A percentile compares a stretch with the other conserved stretches of the same genome.
Evolutionary conservation across 2,888 invertebrate species (phyloP).

Genomic region (Tethea ocularis): DNA sequence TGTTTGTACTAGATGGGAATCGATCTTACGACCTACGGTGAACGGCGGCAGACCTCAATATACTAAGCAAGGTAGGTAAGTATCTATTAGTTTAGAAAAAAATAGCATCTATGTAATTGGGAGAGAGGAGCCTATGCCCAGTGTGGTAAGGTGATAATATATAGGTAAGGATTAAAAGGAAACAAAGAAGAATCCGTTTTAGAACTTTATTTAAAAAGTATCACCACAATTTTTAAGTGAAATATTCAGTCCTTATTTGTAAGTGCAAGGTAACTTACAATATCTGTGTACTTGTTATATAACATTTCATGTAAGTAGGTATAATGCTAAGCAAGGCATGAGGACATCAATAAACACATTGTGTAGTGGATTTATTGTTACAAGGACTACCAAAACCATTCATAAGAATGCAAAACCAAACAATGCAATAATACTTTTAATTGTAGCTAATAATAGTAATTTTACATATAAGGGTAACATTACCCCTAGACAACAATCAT

Average conservation of each 20-base stretch:
- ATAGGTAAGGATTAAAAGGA: not conserved
- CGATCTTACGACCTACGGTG: no score
- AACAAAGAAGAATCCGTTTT: slow-evolving; percentile 38
- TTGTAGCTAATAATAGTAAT: no score
- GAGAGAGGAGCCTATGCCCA: no score
- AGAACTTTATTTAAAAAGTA: slow-evolving; percentile 71
- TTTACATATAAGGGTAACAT: no score
- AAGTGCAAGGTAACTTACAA: slow-evolving; percentile 19
- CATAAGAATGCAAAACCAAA: not conserved
- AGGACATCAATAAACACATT: not conserved
- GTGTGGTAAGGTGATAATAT: not conserved
- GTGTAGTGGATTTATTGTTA: not conserved
- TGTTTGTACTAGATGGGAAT: no score
- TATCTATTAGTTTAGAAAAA: no score
- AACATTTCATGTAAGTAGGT: not conserved
- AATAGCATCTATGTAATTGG: no score
- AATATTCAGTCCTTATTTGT: slow-evolving; percentile 67
- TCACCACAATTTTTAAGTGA: slow-evolving; percentile 72
- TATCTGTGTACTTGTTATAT: not conserved
- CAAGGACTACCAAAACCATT: not conserved
- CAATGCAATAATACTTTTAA: slow-evolving; percentile 7
- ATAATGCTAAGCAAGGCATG: not conserved
- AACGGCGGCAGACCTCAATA: no score
- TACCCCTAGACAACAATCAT: slow-evolving; percentile 2
- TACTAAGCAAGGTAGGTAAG: no score